Percentiles rank a stretch among this genome's conserved stretches.
Conservation (phyloP, 2,888 invertebrate species). For the Orchesellides sinensis region DNA sequence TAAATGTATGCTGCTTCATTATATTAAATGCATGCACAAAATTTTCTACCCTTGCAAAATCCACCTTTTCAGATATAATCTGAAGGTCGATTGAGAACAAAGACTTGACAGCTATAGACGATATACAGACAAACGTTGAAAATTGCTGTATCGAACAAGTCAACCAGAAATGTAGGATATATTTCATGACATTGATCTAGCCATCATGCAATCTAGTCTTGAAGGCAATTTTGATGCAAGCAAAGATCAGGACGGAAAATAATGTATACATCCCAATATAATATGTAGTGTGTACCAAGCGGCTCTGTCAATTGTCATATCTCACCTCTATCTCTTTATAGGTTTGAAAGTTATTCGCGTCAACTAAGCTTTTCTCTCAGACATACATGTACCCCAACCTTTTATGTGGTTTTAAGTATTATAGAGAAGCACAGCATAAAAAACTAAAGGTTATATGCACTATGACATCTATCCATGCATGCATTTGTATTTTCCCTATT, state of each 20-base stretch:
- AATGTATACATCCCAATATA: background rate
- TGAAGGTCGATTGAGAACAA: too few relatives aligned
- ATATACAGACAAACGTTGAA: too few relatives aligned
- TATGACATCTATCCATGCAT: background rate
- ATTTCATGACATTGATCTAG: conserved; percentile 53
- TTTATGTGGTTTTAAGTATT: too few relatives aligned
- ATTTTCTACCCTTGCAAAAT: too few relatives aligned
- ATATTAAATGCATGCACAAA: too few relatives aligned
- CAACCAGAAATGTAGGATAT: too few relatives aligned
- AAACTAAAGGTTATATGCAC: background rate
- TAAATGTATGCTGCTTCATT: too few relatives aligned
- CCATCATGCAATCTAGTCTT: conserved; percentile 28
- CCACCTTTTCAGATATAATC: too few relatives aligned
- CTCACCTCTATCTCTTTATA: conserved; percentile 40
- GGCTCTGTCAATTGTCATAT: conserved; percentile 47
- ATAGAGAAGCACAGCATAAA: background rate
- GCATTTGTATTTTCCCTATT: conserved; percentile 51
- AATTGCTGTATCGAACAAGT: too few relatives aligned
- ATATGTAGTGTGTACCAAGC: too few relatives aligned
- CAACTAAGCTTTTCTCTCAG: background rate
- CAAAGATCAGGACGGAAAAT: conserved; percentile 33
- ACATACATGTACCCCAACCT: too few relatives aligned
- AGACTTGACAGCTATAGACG: too few relatives aligned
- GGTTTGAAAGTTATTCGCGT: background rate
- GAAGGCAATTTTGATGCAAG: conserved; percentile 29